These are phyloP conservation scores for Hyphantria cunea DNA, from an alignment of 1,140 invertebrate species.

Conservation along the genomic window DNA sequence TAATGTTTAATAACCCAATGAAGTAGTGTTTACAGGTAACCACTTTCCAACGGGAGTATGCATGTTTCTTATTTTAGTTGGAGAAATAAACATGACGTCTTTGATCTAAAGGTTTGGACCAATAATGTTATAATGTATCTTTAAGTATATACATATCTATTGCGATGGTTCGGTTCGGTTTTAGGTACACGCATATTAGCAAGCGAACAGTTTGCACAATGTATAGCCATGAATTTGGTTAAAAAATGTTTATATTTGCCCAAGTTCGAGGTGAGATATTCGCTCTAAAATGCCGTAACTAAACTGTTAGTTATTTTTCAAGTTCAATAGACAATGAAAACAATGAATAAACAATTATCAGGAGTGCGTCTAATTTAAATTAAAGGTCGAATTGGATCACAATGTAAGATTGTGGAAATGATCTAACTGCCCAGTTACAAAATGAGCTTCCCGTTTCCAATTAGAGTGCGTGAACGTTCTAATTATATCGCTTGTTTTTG, in stretches of 20 bases:
- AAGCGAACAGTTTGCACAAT: no score
- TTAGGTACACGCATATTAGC: no score
- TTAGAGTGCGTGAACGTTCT: slow-evolving; percentile 40
- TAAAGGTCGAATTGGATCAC: slow-evolving; percentile 21
- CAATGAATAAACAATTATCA: background rate
- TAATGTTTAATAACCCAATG: slow-evolving; percentile 59
- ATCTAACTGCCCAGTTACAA: slow-evolving; percentile 10
- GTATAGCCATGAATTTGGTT: no score
- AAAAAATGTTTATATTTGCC: slow-evolving; percentile 43
- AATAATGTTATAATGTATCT: no score
- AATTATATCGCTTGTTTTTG: slow-evolving; percentile 46
- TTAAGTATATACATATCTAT: no score
- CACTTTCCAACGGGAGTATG: no score
- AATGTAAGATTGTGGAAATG: slow-evolving; percentile 22
- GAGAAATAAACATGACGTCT: no score
- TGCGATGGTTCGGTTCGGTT: no score
- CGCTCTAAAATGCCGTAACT: slow-evolving; percentile 37
- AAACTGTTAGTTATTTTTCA: slow-evolving; percentile 1
- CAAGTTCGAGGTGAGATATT: slow-evolving; percentile 78
- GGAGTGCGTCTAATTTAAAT: slow-evolving; percentile 6
- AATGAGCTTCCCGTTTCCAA: slow-evolving; percentile 38
- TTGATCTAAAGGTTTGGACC: no score
- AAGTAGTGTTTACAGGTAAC: slow-evolving; percentile 55
- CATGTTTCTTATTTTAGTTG: no score
- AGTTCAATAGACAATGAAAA: slow-evolving; percentile 10